phyloP scores from a whole-genome alignment of 2,888 invertebrate genomes.

The Griposia aprilina region DNA sequence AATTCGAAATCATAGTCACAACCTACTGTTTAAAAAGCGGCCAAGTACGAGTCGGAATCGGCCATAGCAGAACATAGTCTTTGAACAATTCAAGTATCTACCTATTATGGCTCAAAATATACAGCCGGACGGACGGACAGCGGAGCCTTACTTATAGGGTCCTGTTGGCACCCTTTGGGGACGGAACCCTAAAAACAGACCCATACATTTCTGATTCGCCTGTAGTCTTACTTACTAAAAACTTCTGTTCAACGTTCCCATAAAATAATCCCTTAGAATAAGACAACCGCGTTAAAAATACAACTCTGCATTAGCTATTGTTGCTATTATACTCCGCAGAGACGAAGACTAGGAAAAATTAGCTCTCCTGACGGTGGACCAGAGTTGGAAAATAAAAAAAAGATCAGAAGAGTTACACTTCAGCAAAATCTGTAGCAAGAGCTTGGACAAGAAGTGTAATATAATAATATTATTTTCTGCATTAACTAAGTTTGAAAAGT shows the following conservation, averaged over 20 bases:
- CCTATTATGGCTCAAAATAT: too few species aligned
- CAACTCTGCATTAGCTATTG: slow-evolving; percentile 43
- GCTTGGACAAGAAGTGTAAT: slow-evolving; percentile 24
- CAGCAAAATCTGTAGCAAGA: slow-evolving; percentile 28
- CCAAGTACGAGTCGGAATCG: too few species aligned
- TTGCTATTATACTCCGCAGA: slow-evolving; percentile 20
- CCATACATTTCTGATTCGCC: neutral
- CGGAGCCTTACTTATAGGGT: too few species aligned
- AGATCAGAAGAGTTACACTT: slow-evolving; percentile 20
- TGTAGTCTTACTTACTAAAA: neutral
- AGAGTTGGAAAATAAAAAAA: slow-evolving; percentile 37
- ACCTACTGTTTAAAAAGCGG: too few species aligned
- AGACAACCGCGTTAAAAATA: slow-evolving; percentile 42
- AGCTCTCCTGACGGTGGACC: slow-evolving; percentile 11
- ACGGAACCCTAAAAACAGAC: too few species aligned
- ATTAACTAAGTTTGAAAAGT: slow-evolving; percentile 19
- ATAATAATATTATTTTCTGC: slow-evolving; percentile 19
- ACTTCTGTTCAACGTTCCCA: neutral
- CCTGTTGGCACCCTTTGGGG: too few species aligned
- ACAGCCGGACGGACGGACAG: too few species aligned
- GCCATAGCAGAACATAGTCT: too few species aligned
- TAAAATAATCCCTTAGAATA: slow-evolving; percentile 34
- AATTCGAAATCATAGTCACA: too few species aligned
- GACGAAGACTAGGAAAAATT: slow-evolving; percentile 29
- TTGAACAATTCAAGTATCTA: too few species aligned